Conservation (phyloP, 2,888 invertebrate genomes). For the Phyllotreta cruciferae region DNA sequence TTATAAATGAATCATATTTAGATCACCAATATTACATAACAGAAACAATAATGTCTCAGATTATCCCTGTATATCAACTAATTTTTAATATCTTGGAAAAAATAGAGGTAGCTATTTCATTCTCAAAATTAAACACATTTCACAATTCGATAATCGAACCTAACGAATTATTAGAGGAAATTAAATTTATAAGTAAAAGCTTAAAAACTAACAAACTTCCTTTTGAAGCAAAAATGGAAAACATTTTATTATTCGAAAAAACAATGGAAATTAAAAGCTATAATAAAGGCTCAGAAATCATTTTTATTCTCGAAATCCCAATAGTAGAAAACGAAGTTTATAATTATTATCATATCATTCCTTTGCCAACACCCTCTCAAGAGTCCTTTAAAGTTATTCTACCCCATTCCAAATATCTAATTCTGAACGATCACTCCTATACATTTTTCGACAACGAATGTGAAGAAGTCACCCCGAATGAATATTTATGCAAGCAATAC, state of each 20-base stretch:
- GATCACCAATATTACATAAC: background rate
- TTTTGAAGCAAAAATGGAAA: constrained; percentile 31
- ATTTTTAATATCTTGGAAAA: constrained; percentile 4
- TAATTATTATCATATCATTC: constrained; percentile 31
- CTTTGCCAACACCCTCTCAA: constrained; percentile 13
- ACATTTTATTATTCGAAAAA: constrained; percentile 34
- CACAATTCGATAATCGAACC: constrained; percentile 3
- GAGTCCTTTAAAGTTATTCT: constrained; percentile 20
- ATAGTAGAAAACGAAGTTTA: constrained; percentile 32
- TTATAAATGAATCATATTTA: background rate
- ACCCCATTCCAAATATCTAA: constrained; percentile 23
- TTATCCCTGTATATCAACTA: constrained; percentile 1
- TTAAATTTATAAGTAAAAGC: constrained; percentile 23
- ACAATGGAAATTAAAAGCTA: constrained; percentile 34
- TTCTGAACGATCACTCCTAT: constrained; percentile 25
- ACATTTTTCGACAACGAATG: constrained; percentile 9
- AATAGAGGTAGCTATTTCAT: constrained; percentile 17
- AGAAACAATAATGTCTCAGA: background rate
- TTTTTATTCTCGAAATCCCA: constrained; percentile 34
- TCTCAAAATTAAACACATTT: constrained; percentile 22
- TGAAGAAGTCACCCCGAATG: constrained; percentile 13
- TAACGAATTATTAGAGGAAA: constrained; percentile 17
- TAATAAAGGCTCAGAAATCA: constrained; percentile 22
- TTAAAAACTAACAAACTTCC: constrained; percentile 25
- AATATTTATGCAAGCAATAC: constrained; percentile 8